Conservation (phyloP, 2,797 vertebrate species). For the Botia almorhae region DNA sequence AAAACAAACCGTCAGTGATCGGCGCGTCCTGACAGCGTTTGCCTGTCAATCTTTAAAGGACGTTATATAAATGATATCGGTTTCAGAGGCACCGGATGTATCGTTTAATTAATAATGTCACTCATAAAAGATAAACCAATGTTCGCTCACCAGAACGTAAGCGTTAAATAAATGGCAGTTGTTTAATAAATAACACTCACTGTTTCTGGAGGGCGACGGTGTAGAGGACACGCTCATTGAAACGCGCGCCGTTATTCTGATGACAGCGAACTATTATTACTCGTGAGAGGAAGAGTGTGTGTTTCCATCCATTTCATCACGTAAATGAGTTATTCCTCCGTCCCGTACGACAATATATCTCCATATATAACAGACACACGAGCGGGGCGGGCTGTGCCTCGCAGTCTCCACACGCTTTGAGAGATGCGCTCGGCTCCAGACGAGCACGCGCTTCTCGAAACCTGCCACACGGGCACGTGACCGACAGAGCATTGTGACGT, state of each 20-base stretch:
- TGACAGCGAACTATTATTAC: not conserved
- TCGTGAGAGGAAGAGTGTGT: not conserved
- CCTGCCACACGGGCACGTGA: slow-evolving; percentile 75
- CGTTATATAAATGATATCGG: not conserved
- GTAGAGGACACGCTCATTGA: slow-evolving; percentile 5
- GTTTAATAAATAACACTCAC: too few species aligned
- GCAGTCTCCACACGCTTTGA: not conserved
- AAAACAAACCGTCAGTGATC: not conserved
- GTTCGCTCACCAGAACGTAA: not conserved
- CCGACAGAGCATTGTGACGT: slow-evolving; percentile 74
- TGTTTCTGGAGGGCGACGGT: slow-evolving; percentile 43
- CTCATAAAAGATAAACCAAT: not conserved
- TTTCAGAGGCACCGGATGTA: not conserved
- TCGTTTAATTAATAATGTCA: not conserved
- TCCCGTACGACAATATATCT: not conserved
- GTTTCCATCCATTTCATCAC: slow-evolving; percentile 20
- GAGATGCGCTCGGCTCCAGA: slow-evolving; percentile 58
- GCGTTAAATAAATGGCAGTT: not conserved
- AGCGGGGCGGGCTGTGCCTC: not conserved
- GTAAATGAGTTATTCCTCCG: slow-evolving; percentile 16
- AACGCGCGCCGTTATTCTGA: slow-evolving; percentile 14
- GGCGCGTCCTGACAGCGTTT: slow-evolving; percentile 23
- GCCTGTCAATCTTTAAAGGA: not conserved
- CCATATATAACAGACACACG: not conserved
- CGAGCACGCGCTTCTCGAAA: slow-evolving; percentile 72